Evolutionary conservation across 2,888 invertebrate genomes (phyloP), one percentile per base, ranked within the genome.

Genomic region (Gastrophysa polygoni): DNA sequence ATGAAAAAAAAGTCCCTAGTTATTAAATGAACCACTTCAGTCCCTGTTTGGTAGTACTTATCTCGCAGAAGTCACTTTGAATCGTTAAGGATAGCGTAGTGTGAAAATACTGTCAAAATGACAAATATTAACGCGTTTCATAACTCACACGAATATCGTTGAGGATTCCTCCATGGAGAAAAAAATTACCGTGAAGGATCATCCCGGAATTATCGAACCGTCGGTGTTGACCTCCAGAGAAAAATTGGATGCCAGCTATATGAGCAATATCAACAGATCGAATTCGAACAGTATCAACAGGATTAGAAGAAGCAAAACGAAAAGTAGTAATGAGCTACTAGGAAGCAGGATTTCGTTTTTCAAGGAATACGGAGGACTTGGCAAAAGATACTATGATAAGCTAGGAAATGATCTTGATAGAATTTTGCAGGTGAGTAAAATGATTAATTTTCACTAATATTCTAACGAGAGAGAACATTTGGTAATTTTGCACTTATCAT

Each of bases 351-450:
- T 67, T 7, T 48, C 55, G 1, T 24, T 69, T 7, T 50, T 63
- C n/a, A 50, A 46, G 7, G 58, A 64, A 11, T 71, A 71, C 64
- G 72, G 72, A 6, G 78, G 78, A 21, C 59, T 78, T 14, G 78
- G 78, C 4, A 58, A 50, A 16, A 68, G 72, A 34, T 78, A 71
- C 55, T 75, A 72, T 50, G 68, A 74, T 1, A 66, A 60, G 24
- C 57, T 77, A 38, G 68, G 67, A 7, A 50, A 60, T 20, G 66
- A 74, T 32, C 62, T 69, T 49, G 75, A 78, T 58, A 76, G 76
- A 72, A 73, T 78, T 34, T 67, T 73, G 16, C 77, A 77, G 71
- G 77, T 77, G 62, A 63, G 47, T 18, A 24, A 24, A 24, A 24
- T 24, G 3, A 24, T 24, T 3, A 54, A 49, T 2, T 47, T 20